Conservation (phyloP, 2,797 vertebrate genomes). For the Harpagifer antarcticus region DNA sequence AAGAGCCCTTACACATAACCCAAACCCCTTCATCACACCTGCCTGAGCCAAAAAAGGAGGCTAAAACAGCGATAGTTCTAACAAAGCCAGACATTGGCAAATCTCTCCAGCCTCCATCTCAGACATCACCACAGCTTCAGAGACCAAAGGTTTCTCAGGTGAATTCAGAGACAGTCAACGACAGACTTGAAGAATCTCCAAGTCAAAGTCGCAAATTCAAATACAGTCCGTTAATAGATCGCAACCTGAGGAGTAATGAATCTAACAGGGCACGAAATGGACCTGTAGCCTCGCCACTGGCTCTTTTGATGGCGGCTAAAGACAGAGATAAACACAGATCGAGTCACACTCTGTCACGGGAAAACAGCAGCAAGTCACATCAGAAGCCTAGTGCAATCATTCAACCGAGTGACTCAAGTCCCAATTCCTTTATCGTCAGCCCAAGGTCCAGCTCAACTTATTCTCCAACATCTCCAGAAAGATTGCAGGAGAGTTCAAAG, state of each 20-base stretch:
- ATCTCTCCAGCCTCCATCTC: constrained; percentile 13
- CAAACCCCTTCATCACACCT: constrained; percentile 31
- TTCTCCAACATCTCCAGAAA: constrained; percentile 45
- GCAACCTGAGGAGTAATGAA: constrained; percentile 64
- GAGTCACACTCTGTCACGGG: constrained; percentile 43
- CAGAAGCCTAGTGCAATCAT: constrained; percentile 55
- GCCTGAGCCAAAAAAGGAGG: constrained; percentile 34
- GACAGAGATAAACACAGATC: constrained; percentile 79
- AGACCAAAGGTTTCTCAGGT: constrained; percentile 27
- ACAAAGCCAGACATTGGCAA: constrained; percentile 41
- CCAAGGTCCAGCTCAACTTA: constrained; percentile 57
- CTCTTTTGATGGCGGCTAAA: constrained; percentile 85
- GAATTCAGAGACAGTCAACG: constrained; percentile 39
- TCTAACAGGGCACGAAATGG: constrained; percentile 52
- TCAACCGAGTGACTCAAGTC: constrained; percentile 56
- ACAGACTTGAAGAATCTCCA: constrained; percentile 32
- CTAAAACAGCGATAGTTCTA: constrained; percentile 38
- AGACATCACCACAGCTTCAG: constrained; percentile 54
- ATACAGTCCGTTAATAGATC: constrained; percentile 78
- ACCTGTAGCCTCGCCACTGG: constrained; percentile 77
- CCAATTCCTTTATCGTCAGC: constrained; percentile 68
- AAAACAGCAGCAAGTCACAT: constrained; percentile 64
- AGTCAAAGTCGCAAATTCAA: constrained; percentile 55
- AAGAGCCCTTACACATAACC: constrained; percentile 50
- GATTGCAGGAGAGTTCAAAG: constrained; percentile 32